Percentiles rank a stretch among this genome's conserved stretches.
Evolutionary conservation across 2,888 invertebrate species (phyloP).

Genomic region (Sycophila texana): DNA sequence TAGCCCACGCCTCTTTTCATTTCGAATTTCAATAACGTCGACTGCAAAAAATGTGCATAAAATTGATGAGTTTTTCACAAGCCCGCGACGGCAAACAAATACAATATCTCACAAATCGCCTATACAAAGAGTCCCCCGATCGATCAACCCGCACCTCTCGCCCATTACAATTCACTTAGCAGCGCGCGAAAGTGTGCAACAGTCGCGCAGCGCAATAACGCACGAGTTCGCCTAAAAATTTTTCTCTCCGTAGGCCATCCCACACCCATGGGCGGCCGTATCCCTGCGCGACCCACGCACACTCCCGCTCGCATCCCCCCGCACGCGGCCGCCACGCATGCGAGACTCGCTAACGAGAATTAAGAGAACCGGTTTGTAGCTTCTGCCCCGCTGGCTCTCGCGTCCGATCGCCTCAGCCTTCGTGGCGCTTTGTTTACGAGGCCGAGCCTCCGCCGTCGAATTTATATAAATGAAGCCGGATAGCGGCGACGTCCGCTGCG

Average conservation of each 20-base stretch:
- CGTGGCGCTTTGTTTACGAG: slow-evolving; percentile 44
- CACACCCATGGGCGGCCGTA: too few relatives aligned
- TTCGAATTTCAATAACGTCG: too few relatives aligned
- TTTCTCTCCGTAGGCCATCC: too few relatives aligned
- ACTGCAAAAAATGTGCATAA: background rate
- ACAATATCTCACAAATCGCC: too few relatives aligned
- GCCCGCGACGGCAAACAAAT: too few relatives aligned
- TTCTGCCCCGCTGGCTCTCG: slow-evolving; percentile 15
- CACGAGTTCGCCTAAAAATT: too few relatives aligned
- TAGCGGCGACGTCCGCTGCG: slow-evolving; percentile 16
- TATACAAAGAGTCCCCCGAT: too few relatives aligned
- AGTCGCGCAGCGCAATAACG: slow-evolving; percentile 2
- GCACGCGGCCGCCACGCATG: background rate
- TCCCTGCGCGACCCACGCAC: background rate
- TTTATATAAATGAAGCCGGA: slow-evolving; percentile 44
- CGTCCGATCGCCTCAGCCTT: background rate
- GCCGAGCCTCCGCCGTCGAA: slow-evolving; percentile 2
- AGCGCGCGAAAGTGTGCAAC: too few relatives aligned
- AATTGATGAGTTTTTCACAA: too few relatives aligned
- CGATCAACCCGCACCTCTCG: background rate
- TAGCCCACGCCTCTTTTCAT: too few relatives aligned
- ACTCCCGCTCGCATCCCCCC: background rate
- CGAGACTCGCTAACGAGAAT: slow-evolving; percentile 52
- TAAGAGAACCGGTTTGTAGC: slow-evolving; percentile 55
- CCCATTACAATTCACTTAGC: slow-evolving; percentile 26